These are phyloP conservation scores for Lasius fuliginosus DNA, from an alignment of 2,888 invertebrate species.

Conservation along the genomic window DNA sequence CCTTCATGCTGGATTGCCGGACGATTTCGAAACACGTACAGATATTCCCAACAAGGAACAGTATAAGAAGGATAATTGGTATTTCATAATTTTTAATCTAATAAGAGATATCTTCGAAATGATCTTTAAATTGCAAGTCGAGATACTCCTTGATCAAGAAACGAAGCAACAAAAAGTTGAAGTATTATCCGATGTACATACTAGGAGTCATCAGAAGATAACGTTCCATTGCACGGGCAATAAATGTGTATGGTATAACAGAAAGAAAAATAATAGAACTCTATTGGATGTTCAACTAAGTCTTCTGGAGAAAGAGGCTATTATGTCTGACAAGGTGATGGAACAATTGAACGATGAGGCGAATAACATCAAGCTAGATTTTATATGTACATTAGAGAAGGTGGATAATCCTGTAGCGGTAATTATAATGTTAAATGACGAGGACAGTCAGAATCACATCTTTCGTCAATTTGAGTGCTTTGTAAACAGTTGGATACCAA, in stretches of 20 bases:
- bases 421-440: conserved; percentile 76
- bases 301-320: conserved; percentile 83
- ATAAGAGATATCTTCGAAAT: conserved; percentile 81
- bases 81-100: conserved; percentile 77
- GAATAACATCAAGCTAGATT: conserved; percentile 78
- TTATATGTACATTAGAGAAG: conserved; percentile 80
- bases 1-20: conserved; percentile 68
- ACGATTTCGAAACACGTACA: conserved; percentile 61
- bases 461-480: conserved; percentile 80
- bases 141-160: conserved; percentile 72
- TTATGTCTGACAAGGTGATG: conserved; percentile 82
- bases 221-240: conserved; percentile 80
- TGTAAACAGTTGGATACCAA: conserved; percentile 78
- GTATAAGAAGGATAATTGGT: conserved; percentile 79
- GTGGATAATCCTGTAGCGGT: conserved; percentile 77
- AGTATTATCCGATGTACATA: conserved; percentile 83
- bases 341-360: conserved; percentile 63
- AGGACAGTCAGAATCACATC: conserved; percentile 76
- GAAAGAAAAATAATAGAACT: conserved; percentile 80
- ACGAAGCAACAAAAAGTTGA: conserved; percentile 83
- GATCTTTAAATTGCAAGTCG: conserved; percentile 81
- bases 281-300: conserved; percentile 74
- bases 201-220: conserved; percentile 78
- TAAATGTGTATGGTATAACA: conserved; percentile 82
- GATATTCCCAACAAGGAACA: conserved; percentile 71